Conservation (phyloP, 2,113 vertebrate genomes). For the Syrmaticus mikado region DNA sequence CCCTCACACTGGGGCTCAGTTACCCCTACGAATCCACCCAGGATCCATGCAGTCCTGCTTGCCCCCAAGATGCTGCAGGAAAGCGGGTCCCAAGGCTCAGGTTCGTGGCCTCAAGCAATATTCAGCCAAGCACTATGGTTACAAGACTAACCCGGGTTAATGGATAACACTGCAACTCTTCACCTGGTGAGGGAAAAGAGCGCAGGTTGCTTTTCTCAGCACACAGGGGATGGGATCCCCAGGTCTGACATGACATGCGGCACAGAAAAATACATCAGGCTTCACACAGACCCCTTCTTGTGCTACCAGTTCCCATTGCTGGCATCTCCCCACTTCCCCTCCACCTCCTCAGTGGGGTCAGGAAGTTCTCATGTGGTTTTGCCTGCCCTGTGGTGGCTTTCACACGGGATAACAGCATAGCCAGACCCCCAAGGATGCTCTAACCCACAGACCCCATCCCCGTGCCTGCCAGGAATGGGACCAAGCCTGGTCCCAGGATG, state of each 20-base stretch:
- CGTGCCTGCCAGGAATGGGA: rapidly evolving
- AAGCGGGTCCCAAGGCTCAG: background rate
- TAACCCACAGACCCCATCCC: background rate
- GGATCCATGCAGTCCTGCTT: background rate
- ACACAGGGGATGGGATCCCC: background rate
- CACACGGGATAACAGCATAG: background rate
- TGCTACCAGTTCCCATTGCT: rapidly evolving
- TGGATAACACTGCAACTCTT: background rate
- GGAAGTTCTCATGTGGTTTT: background rate
- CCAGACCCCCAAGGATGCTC: background rate
- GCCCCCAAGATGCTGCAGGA: background rate
- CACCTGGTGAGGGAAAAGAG: background rate
- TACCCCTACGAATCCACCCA: background rate
- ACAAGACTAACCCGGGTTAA: background rate
- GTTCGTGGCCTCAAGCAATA: background rate
- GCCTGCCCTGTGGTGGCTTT: background rate
- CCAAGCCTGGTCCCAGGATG: rapidly evolving
- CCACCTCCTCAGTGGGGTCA: background rate
- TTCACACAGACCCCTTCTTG: background rate
- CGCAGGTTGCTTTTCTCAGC: background rate
- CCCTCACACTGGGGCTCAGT: background rate
- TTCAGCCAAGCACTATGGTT: background rate
- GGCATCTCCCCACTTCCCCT: rapidly evolving
- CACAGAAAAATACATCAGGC: background rate
- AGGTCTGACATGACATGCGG: background rate